Percentiles rank a stretch among this genome's conserved stretches.
Conservation (phyloP, 2,888 invertebrate species). For the Thalpophila matura region DNA sequence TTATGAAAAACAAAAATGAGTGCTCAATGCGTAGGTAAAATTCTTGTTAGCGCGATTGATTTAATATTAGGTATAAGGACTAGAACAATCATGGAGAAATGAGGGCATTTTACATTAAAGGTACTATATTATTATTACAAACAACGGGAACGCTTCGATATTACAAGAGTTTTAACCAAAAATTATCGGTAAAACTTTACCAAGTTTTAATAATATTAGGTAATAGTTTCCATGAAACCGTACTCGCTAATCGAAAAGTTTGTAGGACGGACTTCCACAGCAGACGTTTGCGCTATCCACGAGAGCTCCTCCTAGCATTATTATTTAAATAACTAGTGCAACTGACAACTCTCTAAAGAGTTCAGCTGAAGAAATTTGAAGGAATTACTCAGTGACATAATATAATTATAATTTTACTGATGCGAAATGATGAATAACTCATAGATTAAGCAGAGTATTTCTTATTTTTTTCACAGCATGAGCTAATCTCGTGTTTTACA, state of each 20-base stretch:
- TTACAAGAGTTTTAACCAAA: neutral
- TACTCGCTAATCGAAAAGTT: slow-evolving; percentile 35
- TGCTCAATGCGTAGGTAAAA: too few relatives aligned
- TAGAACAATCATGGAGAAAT: too few relatives aligned
- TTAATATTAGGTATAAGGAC: too few relatives aligned
- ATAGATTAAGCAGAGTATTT: too few relatives aligned
- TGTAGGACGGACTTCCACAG: slow-evolving; percentile 20
- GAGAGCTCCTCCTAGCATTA: slow-evolving; percentile 23
- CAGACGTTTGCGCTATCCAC: slow-evolving; percentile 28
- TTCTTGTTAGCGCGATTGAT: too few relatives aligned
- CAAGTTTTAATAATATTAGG: slow-evolving; percentile 1
- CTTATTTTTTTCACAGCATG: too few relatives aligned
- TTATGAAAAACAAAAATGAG: too few relatives aligned
- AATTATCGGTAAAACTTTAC: neutral
- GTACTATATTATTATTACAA: too few relatives aligned
- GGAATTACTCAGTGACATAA: slow-evolving; percentile 11
- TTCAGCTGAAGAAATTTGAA: slow-evolving; percentile 30
- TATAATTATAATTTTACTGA: slow-evolving; percentile 6
- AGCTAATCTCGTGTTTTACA: neutral
- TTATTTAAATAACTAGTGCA: slow-evolving; percentile 41
- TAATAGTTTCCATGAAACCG: neutral
- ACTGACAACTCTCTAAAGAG: slow-evolving; percentile 18
- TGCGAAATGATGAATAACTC: neutral
- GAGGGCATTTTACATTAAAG: too few relatives aligned
- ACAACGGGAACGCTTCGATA: too few relatives aligned